Conservation (phyloP, 1,140 invertebrate species). For the Caenorhabditis inopinata region DNA sequence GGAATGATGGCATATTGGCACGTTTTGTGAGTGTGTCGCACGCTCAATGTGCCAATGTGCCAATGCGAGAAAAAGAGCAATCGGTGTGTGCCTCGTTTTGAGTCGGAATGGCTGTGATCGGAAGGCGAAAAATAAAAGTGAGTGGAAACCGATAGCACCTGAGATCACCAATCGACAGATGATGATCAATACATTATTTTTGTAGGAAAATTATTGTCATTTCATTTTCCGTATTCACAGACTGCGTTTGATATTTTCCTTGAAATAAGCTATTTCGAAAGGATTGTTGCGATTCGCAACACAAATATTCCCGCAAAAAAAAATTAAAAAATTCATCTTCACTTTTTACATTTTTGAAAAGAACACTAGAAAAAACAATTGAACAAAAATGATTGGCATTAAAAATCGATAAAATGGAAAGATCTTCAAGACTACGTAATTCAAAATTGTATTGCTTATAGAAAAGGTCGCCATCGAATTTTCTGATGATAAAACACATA, state of each 20-base stretch:
- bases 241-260: background rate
- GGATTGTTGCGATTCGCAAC: too few relatives aligned
- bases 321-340: too few relatives aligned
- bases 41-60: conserved; percentile 33
- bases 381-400: too few relatives aligned
- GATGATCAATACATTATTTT: conserved; percentile 19
- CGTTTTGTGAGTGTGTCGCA: conserved; percentile 24
- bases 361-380: too few relatives aligned
- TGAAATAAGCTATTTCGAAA: too few relatives aligned
- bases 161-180: background rate
- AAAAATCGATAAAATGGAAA: too few relatives aligned
- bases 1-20: conserved; percentile 30
- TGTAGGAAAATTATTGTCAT: background rate
- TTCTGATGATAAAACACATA: too few relatives aligned
- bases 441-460: too few relatives aligned
- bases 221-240: background rate
- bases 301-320: too few relatives aligned
- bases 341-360: too few relatives aligned
- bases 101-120: background rate
- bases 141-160: background rate
- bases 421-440: too few relatives aligned
- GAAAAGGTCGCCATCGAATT: too few relatives aligned
- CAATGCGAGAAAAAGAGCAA: conserved; percentile 32
- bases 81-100: conserved; percentile 18
- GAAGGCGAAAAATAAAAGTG: background rate